Percentiles rank a stretch among this genome's conserved stretches.
phyloP scores from a whole-genome alignment of 2,797 vertebrate genomes.

The Acipenser oxyrinchus region DNA sequence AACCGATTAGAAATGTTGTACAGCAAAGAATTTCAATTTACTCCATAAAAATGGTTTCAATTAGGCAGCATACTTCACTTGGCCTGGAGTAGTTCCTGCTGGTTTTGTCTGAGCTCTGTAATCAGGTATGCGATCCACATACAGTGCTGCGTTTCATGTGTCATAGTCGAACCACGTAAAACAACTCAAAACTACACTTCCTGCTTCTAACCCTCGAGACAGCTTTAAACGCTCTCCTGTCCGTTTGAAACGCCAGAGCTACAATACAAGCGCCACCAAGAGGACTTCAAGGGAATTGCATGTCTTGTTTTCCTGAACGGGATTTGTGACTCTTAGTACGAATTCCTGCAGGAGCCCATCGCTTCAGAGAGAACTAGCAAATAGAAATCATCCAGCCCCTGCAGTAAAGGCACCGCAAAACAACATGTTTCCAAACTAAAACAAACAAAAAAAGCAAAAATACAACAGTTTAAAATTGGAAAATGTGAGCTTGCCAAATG shows the following conservation, averaged over 20 bases:
- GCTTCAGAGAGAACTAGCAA: conserved; percentile 46
- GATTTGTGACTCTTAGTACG: conserved; percentile 49
- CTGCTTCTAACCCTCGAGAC: conserved; percentile 28
- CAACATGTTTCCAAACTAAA: conserved; percentile 17
- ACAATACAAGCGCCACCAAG: conserved; percentile 40
- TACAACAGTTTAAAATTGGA: conserved; percentile 38
- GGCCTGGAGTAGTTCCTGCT: conserved; percentile 32
- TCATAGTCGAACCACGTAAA: conserved; percentile 29
- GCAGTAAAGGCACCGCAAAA: conserved; percentile 35
- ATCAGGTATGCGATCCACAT: conserved; percentile 37
- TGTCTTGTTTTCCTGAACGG: conserved; percentile 12
- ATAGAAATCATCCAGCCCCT: conserved; percentile 47
- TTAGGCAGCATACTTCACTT: conserved; percentile 28
- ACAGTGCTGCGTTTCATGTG: conserved; percentile 11
- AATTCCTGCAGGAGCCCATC: conserved; percentile 43
- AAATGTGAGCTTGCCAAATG: conserved; percentile 47
- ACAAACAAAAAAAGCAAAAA: conserved; percentile 10
- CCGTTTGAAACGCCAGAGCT: conserved; percentile 9
- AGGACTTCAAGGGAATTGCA: conserved; percentile 18
- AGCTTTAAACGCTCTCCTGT: conserved; percentile 13
- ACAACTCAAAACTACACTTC: conserved; percentile 31
- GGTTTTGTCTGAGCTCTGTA: conserved; percentile 13
- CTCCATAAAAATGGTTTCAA: conserved; percentile 27
- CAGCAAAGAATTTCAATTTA: conserved; percentile 32
- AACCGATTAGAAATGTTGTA: conserved; percentile 31